These are phyloP conservation scores for Gallinago solitaria DNA, from an alignment of 2,797 vertebrate genomes.

Conservation along the genomic window DNA sequence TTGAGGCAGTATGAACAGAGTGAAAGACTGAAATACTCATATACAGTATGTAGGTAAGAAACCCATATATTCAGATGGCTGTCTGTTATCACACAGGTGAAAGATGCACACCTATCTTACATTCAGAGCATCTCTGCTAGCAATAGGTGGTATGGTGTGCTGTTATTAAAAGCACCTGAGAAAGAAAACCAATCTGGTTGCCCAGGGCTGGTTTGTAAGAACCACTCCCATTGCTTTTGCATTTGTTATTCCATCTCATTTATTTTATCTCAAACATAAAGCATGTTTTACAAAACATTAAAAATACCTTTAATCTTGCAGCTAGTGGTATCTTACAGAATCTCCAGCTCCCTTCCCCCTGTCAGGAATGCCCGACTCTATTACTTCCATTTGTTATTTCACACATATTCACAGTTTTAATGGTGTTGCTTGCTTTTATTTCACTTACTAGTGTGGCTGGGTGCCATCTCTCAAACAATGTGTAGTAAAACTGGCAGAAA, in stretches of 20 bases:
- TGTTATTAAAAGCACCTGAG: background rate
- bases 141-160: background rate
- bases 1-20: background rate
- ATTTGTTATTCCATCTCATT: background rate
- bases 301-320: background rate
- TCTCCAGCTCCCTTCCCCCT: background rate
- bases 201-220: background rate
- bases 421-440: conserved; percentile 6
- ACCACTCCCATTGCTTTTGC: background rate
- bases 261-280: background rate
- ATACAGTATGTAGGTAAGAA: background rate
- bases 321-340: background rate
- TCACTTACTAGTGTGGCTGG: conserved; percentile 20
- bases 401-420: background rate
- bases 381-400: conserved; percentile 19
- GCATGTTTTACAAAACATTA: background rate
- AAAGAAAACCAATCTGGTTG: background rate
- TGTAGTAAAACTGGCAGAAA: conserved; percentile 44
- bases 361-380: background rate
- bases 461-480: conserved; percentile 26
- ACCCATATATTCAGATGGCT: background rate
- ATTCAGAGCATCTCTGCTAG: background rate
- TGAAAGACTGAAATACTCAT: background rate
- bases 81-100: background rate
- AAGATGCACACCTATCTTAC: background rate